Percentiles rank a stretch among this genome's conserved stretches.
Evolutionary conservation across 2,113 vertebrate species (phyloP).

Genomic region (Actenoides hombroni): DNA sequence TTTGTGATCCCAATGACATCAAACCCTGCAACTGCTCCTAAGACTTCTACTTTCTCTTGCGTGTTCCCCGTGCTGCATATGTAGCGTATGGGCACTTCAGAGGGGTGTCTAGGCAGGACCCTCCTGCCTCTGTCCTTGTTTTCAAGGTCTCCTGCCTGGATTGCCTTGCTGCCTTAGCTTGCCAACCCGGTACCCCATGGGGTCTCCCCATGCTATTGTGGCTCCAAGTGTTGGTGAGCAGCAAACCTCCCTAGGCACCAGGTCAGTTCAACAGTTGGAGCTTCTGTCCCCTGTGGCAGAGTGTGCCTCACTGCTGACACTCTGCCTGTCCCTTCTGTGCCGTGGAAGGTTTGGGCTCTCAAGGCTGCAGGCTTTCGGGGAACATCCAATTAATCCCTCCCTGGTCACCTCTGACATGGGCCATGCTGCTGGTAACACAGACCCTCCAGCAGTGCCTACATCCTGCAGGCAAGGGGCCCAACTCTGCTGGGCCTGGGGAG

Average conservation of each 20-base stretch:
- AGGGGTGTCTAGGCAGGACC: neutral
- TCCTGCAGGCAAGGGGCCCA: neutral
- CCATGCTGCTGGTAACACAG: neutral
- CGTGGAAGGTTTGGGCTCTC: neutral
- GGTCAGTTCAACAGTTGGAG: neutral
- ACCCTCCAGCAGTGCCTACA: neutral
- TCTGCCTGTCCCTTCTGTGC: neutral
- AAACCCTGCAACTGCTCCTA: too few species aligned
- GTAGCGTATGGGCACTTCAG: neutral
- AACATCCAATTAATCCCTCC: neutral
- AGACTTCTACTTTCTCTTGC: neutral
- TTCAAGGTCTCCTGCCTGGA: neutral
- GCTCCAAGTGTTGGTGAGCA: neutral
- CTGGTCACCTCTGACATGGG: fast-evolving
- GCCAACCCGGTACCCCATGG: too few species aligned
- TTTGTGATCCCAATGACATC: fast-evolving
- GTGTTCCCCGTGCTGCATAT: fast-evolving
- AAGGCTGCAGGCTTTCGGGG: neutral
- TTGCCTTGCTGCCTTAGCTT: neutral
- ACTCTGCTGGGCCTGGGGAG: neutral
- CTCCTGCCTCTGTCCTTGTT: neutral
- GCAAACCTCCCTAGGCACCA: neutral
- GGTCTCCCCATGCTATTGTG: too few species aligned
- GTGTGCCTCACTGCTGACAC: neutral
- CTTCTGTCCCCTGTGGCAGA: neutral